A percentile compares a stretch with the other conserved stretches of the same genome.
These are phyloP conservation scores for Apodemia hepburni DNA, from an alignment of 2,888 invertebrate species.

Conservation along the genomic window DNA sequence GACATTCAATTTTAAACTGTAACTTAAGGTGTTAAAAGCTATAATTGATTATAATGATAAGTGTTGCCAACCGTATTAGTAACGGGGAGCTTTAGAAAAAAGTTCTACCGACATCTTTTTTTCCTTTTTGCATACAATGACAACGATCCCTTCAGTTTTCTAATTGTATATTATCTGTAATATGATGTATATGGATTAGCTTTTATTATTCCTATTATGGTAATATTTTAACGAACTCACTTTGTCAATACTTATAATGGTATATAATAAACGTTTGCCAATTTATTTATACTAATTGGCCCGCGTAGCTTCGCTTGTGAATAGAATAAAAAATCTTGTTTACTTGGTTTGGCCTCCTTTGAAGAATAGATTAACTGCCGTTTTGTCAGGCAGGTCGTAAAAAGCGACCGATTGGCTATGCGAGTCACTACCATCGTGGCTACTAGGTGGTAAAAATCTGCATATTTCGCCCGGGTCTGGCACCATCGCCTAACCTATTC, in stretches of 20 bases:
- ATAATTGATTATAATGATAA: not conserved
- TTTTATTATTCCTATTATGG: not conserved
- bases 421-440: too few relatives aligned
- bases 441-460: too few relatives aligned
- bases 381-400: too few relatives aligned
- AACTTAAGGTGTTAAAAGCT: not conserved
- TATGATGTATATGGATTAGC: not conserved
- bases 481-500: too few relatives aligned
- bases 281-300: too few relatives aligned
- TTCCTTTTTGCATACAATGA: constrained; percentile 16
- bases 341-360: too few relatives aligned
- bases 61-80: constrained; percentile 19
- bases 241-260: not conserved
- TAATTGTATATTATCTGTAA: not conserved
- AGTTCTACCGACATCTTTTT: constrained; percentile 3
- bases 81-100: constrained; percentile 20
- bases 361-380: too few relatives aligned
- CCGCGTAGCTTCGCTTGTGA: too few relatives aligned
- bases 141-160: constrained; percentile 7
- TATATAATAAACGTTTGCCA: too few relatives aligned
- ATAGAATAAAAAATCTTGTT: too few relatives aligned
- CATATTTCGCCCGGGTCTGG: too few relatives aligned
- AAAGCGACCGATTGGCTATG: too few relatives aligned
- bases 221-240: not conserved
- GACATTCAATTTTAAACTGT: constrained; percentile 7